These are phyloP conservation scores for Anagrus nilaparvatae DNA, from an alignment of 1,140 invertebrate species.

Conservation along the genomic window DNA sequence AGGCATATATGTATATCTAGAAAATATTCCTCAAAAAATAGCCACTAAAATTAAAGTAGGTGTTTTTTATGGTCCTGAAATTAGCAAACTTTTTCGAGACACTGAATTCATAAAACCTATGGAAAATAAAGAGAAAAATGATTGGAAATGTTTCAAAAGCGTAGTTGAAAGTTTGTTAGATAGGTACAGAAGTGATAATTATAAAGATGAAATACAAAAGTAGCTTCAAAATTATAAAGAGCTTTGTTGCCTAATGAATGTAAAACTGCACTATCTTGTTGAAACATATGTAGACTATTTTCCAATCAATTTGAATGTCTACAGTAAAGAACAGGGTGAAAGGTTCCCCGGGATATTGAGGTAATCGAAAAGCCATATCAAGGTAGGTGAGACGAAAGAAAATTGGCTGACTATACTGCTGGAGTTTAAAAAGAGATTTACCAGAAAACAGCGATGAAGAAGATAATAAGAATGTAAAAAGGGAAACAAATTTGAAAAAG, in stretches of 20 bases:
- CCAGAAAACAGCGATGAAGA: no score
- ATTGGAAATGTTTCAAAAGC: neutral
- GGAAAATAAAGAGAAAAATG: neutral
- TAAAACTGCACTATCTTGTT: constrained; percentile 5
- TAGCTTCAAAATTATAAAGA: neutral
- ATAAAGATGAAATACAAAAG: neutral
- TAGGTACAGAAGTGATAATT: neutral
- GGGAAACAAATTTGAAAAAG: no score
- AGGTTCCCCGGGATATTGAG: constrained; percentile 16
- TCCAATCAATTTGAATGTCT: no score
- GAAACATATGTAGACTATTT: constrained; percentile 6
- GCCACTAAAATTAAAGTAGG: constrained; percentile 1
- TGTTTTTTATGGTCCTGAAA: neutral
- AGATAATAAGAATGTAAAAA: no score
- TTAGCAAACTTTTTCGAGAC: neutral
- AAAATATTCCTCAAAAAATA: neutral
- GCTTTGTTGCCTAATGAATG: constrained; percentile 1
- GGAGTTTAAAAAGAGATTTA: constrained; percentile 21
- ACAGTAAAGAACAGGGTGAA: constrained; percentile 20
- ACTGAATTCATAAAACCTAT: neutral
- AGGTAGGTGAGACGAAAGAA: constrained; percentile 19
- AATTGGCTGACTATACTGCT: constrained; percentile 26
- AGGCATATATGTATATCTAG: neutral
- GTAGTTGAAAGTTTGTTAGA: neutral
- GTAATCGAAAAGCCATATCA: constrained; percentile 21